A percentile compares a stretch with the other conserved stretches of the same genome.
Conservation (phyloP, 2,113 vertebrate genomes). For the Pelodiscus sinensis region DNA sequence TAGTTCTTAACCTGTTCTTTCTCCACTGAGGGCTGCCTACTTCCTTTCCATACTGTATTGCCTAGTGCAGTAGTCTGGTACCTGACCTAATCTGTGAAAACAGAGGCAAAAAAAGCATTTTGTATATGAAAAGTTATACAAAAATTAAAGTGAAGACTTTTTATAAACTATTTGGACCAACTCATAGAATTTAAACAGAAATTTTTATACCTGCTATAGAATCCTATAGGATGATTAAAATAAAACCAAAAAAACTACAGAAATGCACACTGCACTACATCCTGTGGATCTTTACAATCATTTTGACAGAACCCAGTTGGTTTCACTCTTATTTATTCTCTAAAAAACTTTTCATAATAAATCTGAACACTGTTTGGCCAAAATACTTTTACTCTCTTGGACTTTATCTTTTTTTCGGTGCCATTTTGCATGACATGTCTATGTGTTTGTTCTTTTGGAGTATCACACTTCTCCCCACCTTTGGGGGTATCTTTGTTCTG, state of each 20-base stretch:
- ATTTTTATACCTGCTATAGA: neutral
- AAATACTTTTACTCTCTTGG: neutral
- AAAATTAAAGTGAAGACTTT: neutral
- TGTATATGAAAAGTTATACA: too few relatives aligned
- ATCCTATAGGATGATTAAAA: neutral
- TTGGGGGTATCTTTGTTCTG: neutral
- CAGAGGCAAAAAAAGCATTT: too few relatives aligned
- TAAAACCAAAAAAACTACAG: neutral
- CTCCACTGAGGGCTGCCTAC: too few relatives aligned
- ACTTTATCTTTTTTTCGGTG: neutral
- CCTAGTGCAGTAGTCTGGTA: too few relatives aligned
- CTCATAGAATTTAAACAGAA: neutral
- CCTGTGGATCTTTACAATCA: too few relatives aligned
- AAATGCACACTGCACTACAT: neutral
- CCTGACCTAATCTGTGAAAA: too few relatives aligned
- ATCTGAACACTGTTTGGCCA: neutral
- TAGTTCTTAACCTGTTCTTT: too few relatives aligned
- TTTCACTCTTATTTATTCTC: neutral
- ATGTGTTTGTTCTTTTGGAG: too few relatives aligned
- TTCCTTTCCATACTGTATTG: too few relatives aligned
- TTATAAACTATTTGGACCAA: neutral
- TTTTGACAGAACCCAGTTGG: too few relatives aligned
- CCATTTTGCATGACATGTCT: too few relatives aligned
- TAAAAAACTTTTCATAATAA: neutral
- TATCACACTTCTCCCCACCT: neutral